A percentile compares a stretch with the other conserved stretches of the same genome.
Evolutionary conservation across 2,113 vertebrate species (phyloP).

Genomic region (human): GRCh38 chr2:176162001-176162500

Average conservation of each 20-base stretch:
- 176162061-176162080: neutral
- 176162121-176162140: constrained; percentile 23
- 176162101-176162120: neutral
- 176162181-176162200: constrained; percentile 83
- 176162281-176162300: constrained; percentile 87
- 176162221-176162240: constrained; percentile 87
- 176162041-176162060: neutral
- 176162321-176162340: constrained; percentile 85
- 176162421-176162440: constrained; percentile 56
- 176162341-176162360: constrained; percentile 68
- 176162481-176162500: neutral
- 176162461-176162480: constrained; percentile 38
- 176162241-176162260: constrained; percentile 90
- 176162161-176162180: constrained; percentile 76
- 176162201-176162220: constrained; percentile 87
- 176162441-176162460: neutral
- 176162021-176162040: neutral
- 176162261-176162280: constrained; percentile 89
- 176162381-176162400: neutral
- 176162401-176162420: neutral
- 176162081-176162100: neutral
- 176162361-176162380: constrained; percentile 73
- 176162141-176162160: constrained; percentile 75
- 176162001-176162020: neutral
- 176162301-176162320: constrained; percentile 88